A percentile compares a stretch with the other conserved stretches of the same genome.
Conservation (phyloP, 2,888 invertebrate genomes). For the Pardosa pseudoannulata region DNA sequence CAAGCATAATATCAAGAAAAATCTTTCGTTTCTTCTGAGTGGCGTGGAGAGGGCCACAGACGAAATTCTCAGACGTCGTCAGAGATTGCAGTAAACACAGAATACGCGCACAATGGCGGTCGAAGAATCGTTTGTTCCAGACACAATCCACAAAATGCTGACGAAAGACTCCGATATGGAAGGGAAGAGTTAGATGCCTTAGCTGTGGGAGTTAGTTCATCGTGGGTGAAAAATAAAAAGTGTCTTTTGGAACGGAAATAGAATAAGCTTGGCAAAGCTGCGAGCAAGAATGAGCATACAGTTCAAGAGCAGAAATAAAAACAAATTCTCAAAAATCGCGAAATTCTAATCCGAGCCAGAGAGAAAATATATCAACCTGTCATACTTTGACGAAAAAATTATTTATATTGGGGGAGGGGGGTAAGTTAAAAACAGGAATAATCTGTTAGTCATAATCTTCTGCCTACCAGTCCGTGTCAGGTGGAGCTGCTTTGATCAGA, state of each 20-base stretch:
- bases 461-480: too few species aligned
- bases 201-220: not conserved
- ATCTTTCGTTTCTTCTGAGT: too few species aligned
- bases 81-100: too few species aligned
- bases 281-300: not conserved
- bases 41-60: too few species aligned
- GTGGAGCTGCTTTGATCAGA: too few species aligned
- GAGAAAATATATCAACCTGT: not conserved
- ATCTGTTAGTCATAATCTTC: too few species aligned
- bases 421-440: too few species aligned
- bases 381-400: too few species aligned
- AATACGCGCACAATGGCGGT: not conserved
- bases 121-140: not conserved
- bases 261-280: conserved; percentile 6
- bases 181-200: conserved; percentile 3
- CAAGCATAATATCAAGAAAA: too few species aligned
- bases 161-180: not conserved
- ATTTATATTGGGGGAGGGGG: too few species aligned
- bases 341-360: conserved; percentile 1
- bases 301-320: not conserved
- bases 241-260: not conserved
- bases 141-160: conserved; percentile 4
- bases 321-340: not conserved
- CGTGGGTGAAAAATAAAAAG: not conserved
- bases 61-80: too few species aligned